Evolutionary conservation across 2,797 vertebrate genomes (phyloP).

Genomic region (Microctenopoma lineatum): DNA sequence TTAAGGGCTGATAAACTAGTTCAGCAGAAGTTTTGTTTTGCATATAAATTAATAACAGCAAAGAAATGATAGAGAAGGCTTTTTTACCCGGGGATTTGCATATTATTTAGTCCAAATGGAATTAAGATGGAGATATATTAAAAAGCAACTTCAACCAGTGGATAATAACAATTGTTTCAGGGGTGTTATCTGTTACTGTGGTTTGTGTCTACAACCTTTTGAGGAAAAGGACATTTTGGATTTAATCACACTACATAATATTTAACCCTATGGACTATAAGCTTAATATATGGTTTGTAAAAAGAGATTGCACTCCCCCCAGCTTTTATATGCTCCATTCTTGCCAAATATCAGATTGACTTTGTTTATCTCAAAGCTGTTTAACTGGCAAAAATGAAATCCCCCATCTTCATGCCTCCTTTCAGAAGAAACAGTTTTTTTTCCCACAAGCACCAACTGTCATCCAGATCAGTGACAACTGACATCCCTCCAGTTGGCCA

Average conservation of each 20-base stretch:
- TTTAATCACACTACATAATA: background rate
- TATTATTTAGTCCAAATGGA: background rate
- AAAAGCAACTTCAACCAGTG: background rate
- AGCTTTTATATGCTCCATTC: conserved; percentile 25
- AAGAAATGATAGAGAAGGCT: background rate
- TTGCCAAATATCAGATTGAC: conserved; percentile 48
- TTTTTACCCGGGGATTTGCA: background rate
- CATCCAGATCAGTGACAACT: conserved; percentile 55
- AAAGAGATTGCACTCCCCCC: conserved; percentile 14
- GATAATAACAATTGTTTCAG: background rate
- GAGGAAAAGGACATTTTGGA: background rate
- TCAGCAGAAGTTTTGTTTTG: background rate
- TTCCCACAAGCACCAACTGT: conserved; percentile 56
- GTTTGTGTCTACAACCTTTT: background rate
- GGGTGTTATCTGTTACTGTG: background rate
- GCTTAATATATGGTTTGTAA: conserved; percentile 19
- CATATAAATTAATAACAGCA: background rate
- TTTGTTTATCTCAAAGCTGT: conserved; percentile 58
- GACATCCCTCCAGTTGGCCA: conserved; percentile 59
- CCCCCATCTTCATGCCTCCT: conserved; percentile 35
- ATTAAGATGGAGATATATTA: no score
- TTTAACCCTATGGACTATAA: conserved; percentile 1
- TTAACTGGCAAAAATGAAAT: conserved; percentile 53
- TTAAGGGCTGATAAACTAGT: background rate
- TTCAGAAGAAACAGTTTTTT: conserved; percentile 43